Conservation (phyloP, 1,140 invertebrate species). For the Neomicropteryx cornuta region DNA sequence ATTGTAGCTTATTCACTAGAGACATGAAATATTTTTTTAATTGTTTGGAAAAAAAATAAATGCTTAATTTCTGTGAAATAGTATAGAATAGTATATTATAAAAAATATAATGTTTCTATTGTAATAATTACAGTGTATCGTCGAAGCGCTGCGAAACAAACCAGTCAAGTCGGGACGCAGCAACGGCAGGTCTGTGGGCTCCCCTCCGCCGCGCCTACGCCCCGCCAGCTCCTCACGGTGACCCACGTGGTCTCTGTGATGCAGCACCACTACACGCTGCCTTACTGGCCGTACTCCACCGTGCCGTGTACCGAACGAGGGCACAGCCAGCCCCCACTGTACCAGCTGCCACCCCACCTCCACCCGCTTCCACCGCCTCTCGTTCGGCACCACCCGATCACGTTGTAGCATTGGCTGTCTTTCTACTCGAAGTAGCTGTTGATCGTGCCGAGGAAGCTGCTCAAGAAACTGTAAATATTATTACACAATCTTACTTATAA, state of each 20-base stretch:
- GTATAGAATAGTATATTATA: too few species aligned
- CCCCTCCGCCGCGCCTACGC: conserved; percentile 23
- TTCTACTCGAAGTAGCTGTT: conserved; percentile 76
- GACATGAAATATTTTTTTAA: too few species aligned
- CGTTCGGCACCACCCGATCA: conserved; percentile 67
- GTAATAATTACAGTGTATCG: too few species aligned
- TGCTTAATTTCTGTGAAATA: too few species aligned
- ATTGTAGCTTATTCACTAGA: too few species aligned
- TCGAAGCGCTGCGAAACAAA: too few species aligned
- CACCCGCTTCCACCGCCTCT: conserved; percentile 60
- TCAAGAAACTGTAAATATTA: too few species aligned
- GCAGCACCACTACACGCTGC: conserved; percentile 78
- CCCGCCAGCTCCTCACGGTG: conserved; percentile 21
- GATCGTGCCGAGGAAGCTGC: conserved; percentile 47
- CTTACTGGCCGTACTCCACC: conserved; percentile 73
- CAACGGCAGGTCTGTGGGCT: conserved; percentile 24
- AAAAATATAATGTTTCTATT: too few species aligned
- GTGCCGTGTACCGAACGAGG: conserved; percentile 63
- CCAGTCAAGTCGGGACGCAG: conserved; percentile 8
- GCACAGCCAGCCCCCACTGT: conserved; percentile 64
- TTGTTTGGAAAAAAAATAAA: too few species aligned
- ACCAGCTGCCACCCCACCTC: conserved; percentile 60
- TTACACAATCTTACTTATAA: too few species aligned
- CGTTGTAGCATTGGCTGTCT: conserved; percentile 72
- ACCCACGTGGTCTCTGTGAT: conserved; percentile 25